Base-by-base conservation (phyloP, 2,888 invertebrate genomes). In the Dicyrtomina minuta region DNA sequence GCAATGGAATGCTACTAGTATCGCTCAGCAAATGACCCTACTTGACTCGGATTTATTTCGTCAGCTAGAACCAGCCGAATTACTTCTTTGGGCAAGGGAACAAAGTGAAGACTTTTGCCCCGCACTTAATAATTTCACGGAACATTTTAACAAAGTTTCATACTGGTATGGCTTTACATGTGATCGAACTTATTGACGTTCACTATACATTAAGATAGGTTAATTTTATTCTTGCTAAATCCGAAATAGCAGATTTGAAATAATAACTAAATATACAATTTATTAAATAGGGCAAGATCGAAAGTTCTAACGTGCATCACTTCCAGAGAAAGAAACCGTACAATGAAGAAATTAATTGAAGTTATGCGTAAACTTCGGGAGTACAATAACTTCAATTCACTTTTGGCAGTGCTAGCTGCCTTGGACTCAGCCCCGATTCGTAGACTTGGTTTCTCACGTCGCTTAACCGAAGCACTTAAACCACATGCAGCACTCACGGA, bases 61-160 rank as follows among this genome's bases (percentile, higher is more conserved):
- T 82, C 92, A 93, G 81, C 96, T 99, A 79, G 96, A 98, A 83
- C 94, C 96, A 73, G 95, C 96, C 0, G 98, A 99, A 84, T 93
- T 98, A 74, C 84, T 99, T 75, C 89, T 96, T 78, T 99, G 97
- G 96, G 94, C 97, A 44, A 90, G 94, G 80, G 96, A 98, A 82
- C 98, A 98, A 83, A 93, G 93, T 76, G 98, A 98, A 82, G 96
- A 97, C 81, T 87, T 92, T 78, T 96, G 96, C 81, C 97, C 97
- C 2, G 98, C 99, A 83, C 86, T 99, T 70, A 96, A 96, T 41
- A 86, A 91, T 77, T 99, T 99, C 82, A 99, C 99, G 0, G 96
- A 97, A 82, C 98, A 99, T 83, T 99, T 99, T 83, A 99, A 99
- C 82, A 97, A 98, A 84, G 96, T 97, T 94, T 96, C 96, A 70